A percentile compares a stretch with the other conserved stretches of the same genome.
Conservation (phyloP, 2,113 vertebrate species). For the Trinectes maculatus region DNA sequence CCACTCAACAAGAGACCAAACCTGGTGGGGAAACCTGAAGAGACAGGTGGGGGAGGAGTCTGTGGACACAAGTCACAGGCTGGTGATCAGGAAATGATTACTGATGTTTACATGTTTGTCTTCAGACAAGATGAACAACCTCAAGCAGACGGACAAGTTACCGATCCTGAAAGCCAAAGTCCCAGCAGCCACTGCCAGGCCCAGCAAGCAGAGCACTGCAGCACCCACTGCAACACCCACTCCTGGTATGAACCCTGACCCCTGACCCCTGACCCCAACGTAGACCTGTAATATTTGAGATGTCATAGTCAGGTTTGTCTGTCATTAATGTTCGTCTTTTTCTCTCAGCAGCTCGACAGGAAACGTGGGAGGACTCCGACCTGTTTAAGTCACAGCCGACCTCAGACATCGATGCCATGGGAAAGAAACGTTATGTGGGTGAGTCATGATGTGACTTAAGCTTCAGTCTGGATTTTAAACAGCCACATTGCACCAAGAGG, state of each 20-base stretch:
- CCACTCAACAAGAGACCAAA: conserved; percentile 71
- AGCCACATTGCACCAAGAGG: background rate
- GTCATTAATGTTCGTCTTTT: background rate
- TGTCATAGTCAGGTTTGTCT: background rate
- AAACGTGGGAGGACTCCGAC: conserved; percentile 84
- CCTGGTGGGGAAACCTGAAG: conserved; percentile 68
- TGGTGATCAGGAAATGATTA: no score
- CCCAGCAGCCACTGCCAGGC: conserved; percentile 60
- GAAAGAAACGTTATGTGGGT: conserved; percentile 91
- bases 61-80: background rate
- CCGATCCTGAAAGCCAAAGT: conserved; percentile 61
- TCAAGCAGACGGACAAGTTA: conserved; percentile 61
- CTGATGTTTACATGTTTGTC: background rate
- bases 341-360: conserved; percentile 51
- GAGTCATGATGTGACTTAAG: conserved; percentile 31
- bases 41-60: conserved; percentile 53
- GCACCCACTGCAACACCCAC: conserved; percentile 35
- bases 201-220: conserved; percentile 52
- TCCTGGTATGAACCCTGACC: conserved; percentile 44
- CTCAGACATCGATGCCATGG: conserved; percentile 89
- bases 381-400: conserved; percentile 89
- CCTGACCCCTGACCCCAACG: background rate
- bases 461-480: background rate
- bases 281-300: background rate
- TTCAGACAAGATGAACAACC: conserved; percentile 63